Evolutionary conservation across 2,797 vertebrate genomes (phyloP), one percentile per base, ranked within the genome.

Genomic region (Avahi laniger): DNA sequence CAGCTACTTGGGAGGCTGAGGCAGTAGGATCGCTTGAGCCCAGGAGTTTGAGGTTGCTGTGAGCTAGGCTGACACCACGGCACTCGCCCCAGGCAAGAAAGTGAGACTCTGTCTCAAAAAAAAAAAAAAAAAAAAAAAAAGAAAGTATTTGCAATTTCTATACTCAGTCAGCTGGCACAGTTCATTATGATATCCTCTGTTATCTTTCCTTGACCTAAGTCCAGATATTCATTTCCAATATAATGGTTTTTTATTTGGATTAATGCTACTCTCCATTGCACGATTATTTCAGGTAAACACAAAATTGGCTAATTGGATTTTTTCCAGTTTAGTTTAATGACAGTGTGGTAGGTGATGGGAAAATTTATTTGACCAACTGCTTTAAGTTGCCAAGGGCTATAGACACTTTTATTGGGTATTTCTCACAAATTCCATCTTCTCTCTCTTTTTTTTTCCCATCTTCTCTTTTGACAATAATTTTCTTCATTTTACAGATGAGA

Each of bases 221-320:
- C 89, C 98, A 99, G 99, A 99, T 97, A 99, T 99, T 98, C 99
- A 99, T 97, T 99, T 99, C 87, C 99, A 99, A 98, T 99, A 99
- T 98, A 99, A 99, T 35, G 99, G 99, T 28, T 99, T 99, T 98
- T 97, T 99, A 20, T 99, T 99, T 86, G 99, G 99, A 2, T 97
- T 99, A 97, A 98, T 99, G 98, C 98, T 99, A 43, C 99, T 99
- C 59, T 99, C 99, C 4, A 95, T 99, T 95, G 99, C 99, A 9
- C 99, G 99, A 83, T 98, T 99, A 63, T 99, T 99, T 97, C 99
- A 99, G 99, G 99, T 99, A 98, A 98, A 72, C 10, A 61, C 20
- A 41, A 78, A 96, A 93, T 65, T 84, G 7, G 30, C 17, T 78
- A 52, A 82, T 88, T 83, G 26, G 4, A 81, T 91, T 65, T 82